A percentile compares a stretch with the other conserved stretches of the same genome.
Evolutionary conservation across 2,113 vertebrate species (phyloP).

Genomic region (Baryphthengus martii): DNA sequence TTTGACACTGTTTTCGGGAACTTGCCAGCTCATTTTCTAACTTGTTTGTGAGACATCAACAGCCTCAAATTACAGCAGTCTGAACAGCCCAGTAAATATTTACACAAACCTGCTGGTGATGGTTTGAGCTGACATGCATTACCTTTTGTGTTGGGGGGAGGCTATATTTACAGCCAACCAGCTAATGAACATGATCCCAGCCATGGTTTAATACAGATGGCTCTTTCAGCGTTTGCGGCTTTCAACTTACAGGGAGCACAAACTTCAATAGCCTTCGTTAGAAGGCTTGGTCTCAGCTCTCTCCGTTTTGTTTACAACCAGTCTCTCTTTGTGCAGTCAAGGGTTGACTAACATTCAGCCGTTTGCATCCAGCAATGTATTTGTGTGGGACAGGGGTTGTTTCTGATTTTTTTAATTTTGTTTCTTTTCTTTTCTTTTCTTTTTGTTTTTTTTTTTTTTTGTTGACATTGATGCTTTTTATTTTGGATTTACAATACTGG

Average conservation of each 20-base stretch:
- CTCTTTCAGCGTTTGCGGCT: constrained; percentile 58
- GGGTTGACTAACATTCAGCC: constrained; percentile 49
- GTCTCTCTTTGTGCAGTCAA: constrained; percentile 54
- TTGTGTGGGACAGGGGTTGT: neutral
- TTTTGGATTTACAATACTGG: neutral
- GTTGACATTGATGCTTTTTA: neutral
- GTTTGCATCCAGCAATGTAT: neutral
- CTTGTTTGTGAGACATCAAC: constrained; percentile 61
- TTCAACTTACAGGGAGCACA: constrained; percentile 69
- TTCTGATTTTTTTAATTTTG: neutral
- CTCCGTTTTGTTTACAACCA: constrained; percentile 55
- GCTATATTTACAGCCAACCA: constrained; percentile 70
- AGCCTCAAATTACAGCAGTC: constrained; percentile 53
- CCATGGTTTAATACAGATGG: constrained; percentile 56
- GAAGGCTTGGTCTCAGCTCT: constrained; percentile 48
- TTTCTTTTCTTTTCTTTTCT: too few species aligned
- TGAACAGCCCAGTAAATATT: constrained; percentile 66
- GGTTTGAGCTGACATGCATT: constrained; percentile 46
- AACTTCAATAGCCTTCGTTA: constrained; percentile 67
- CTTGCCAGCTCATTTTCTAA: constrained; percentile 60
- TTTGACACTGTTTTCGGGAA: constrained; percentile 56
- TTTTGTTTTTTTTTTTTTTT: neutral
- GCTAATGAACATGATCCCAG: constrained; percentile 67
- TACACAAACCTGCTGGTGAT: constrained; percentile 66
- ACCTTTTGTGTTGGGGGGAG: constrained; percentile 47